These are phyloP conservation scores for Oreocharis arfaki DNA, from an alignment of 2,113 vertebrate genomes.

Conservation along the genomic window DNA sequence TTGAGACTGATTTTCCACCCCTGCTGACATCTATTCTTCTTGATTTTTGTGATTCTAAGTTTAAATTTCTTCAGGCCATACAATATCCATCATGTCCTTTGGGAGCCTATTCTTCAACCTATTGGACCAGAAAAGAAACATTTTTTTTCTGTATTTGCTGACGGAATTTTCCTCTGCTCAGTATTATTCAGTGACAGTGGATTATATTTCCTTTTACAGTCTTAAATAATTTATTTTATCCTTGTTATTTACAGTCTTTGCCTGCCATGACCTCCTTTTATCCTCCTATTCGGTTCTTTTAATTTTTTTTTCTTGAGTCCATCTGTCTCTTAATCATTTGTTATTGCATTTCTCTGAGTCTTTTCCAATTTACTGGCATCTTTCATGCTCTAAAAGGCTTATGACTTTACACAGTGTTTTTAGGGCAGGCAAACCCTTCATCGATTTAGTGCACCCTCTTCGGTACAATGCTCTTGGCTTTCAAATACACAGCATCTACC, in stretches of 20 bases:
- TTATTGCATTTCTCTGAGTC: not conserved
- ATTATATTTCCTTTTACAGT: slow-evolving; percentile 5
- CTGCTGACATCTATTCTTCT: not conserved
- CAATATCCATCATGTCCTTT: not conserved
- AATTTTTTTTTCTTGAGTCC: not conserved
- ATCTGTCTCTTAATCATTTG: slow-evolving; percentile 32
- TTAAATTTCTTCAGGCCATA: not conserved
- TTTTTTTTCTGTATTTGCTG: not conserved
- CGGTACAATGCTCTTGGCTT: not conserved
- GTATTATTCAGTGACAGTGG: not conserved
- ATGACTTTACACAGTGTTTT: not conserved
- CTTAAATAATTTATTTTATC: slow-evolving; percentile 25
- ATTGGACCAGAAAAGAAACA: not conserved
- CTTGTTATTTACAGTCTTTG: slow-evolving; percentile 14
- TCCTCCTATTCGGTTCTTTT: not conserved
- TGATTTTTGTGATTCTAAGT: not conserved
- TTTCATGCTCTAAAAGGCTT: not conserved
- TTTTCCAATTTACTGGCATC: slow-evolving; percentile 2
- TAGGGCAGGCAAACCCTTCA: not conserved
- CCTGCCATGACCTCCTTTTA: slow-evolving; percentile 11
- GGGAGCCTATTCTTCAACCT: not conserved
- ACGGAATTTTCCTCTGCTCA: not conserved
- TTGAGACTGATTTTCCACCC: not conserved
- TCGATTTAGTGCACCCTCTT: not conserved
- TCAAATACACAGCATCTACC: not conserved